Evolutionary conservation across 2,888 invertebrate species (phyloP), one percentile per base, ranked within the genome.

Genomic region (Folsomia candida): DNA sequence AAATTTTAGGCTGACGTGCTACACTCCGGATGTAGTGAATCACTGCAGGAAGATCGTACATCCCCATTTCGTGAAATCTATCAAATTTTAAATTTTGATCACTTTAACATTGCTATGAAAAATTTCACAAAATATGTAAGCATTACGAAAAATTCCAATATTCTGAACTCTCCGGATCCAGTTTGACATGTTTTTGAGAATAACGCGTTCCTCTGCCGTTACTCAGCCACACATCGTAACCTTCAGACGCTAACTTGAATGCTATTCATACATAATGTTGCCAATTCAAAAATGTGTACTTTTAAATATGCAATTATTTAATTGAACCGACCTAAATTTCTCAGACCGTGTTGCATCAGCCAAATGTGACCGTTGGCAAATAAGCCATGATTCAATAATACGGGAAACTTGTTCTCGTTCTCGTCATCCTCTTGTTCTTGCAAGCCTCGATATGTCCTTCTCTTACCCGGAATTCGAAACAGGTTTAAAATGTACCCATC

Each of bases 11-110:
- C 27, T 82, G 81, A 2, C 81, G 81, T 1, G 85, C 83, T 11
- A 75, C 74, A 2, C 78, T 76, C 57, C 84, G 76, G 1, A 83
- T 82, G 72, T 62, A 62, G 74, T 85, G 81, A 47, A 86, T 80
- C 20, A 70, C 84, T 1, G 85, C 84, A 2, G 85, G 84, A 14
- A 86, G 74, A 79, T 86, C 86, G 76, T 83, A 83, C 63, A 81
- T 72, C 0, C 85, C 85, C 85, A 85, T 85, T 75, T 86, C 84
- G 76, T 86, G 84, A 83, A 83, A 86, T 69, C 84, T 84, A 77
- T 60, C 81, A 54, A 63, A 63, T 9, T 47, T 47, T 9, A 9
- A 47, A 47, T 47, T 47, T 47, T 9, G 14, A 14, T 11, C 47
- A 14, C 14, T 47, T 47, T 47, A 9, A 11, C 14, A 47, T 18